Base-by-base conservation (phyloP, 2,797 vertebrate species). In the Hoplostethus atlanticus region DNA sequence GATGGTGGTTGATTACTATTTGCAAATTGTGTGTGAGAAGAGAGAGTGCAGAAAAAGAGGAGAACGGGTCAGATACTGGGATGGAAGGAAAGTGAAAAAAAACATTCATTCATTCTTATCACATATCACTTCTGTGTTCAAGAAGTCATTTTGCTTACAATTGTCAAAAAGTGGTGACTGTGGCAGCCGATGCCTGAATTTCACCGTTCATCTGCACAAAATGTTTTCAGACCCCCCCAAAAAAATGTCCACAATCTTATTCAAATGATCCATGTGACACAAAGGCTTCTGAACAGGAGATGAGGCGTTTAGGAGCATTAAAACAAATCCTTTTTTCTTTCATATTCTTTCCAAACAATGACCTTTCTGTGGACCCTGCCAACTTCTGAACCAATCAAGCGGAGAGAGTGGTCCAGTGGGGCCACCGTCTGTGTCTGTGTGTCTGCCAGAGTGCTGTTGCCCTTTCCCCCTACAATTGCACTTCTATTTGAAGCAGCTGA, bases 401-500 rank as follows among this genome's bases (percentile, higher is more conserved):
- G 65, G 68, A 73, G 21, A 1, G 71, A 79, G 66, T 8, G 46
- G 78, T 86, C 88, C 76, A 4, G 21, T 5, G 85, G 81, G 87
- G 67, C 76, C 25, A 5, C 67, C 42, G 69, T 77, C 84, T 77
- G 38, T 71, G 60, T 78, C 70, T 64, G 44, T 56, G 64, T 44
- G 34, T 72, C 66, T 85, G 77, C 76, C 62, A 84, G 77, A 86
- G 74, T 56, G 76, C 79, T 70, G 64, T 69, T 90, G 87, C 83
- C 89, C 86, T 92, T 90, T 89, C 82, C 68, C 13, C 81, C 78
- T 77, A 66, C 84, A 78, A 87, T 79, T 73, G 77, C 81, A 74
- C 83, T 86, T 86, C 73, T 78, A 86, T 90, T 89, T 85, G 77
- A 87, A 84, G 83, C 71, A 68, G 51, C 62, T 87, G 86, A 89